A percentile compares a stretch with the other conserved stretches of the same genome.
phyloP scores from a whole-genome alignment of 2,797 vertebrate genomes.

The Amblyraja radiata region DNA sequence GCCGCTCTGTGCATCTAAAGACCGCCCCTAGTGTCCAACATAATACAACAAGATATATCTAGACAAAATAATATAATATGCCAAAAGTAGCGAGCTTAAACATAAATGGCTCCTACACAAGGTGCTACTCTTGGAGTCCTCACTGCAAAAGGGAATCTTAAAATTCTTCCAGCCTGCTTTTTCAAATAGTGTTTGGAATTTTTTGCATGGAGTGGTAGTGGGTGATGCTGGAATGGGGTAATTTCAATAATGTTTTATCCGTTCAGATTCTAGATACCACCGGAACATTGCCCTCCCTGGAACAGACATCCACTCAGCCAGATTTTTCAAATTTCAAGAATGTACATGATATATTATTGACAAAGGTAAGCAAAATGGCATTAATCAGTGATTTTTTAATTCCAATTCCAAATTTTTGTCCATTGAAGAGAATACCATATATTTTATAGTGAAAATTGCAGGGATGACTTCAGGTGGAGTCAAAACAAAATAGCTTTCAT shows the following conservation, averaged over 20 bases:
- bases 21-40: too few species aligned
- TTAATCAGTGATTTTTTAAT: conserved; percentile 7
- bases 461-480: neutral
- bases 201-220: neutral
- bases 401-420: neutral
- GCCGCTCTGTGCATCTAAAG: too few species aligned
- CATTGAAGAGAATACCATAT: neutral
- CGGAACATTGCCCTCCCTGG: neutral
- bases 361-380: neutral
- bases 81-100: too few species aligned
- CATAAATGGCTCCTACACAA: too few species aligned
- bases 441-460: neutral
- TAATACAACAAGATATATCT: too few species aligned
- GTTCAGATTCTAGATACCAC: conserved; percentile 20
- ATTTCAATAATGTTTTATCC: neutral
- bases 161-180: neutral
- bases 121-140: neutral
- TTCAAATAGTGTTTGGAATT: neutral
- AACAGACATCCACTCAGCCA: neutral
- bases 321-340: conserved; percentile 33
- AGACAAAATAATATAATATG: too few species aligned
- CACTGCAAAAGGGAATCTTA: neutral
- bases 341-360: conserved; percentile 23
- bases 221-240: neutral
- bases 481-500: neutral